Conservation (phyloP, 2,797 vertebrate genomes). For the Cyclopterus lumpus region DNA sequence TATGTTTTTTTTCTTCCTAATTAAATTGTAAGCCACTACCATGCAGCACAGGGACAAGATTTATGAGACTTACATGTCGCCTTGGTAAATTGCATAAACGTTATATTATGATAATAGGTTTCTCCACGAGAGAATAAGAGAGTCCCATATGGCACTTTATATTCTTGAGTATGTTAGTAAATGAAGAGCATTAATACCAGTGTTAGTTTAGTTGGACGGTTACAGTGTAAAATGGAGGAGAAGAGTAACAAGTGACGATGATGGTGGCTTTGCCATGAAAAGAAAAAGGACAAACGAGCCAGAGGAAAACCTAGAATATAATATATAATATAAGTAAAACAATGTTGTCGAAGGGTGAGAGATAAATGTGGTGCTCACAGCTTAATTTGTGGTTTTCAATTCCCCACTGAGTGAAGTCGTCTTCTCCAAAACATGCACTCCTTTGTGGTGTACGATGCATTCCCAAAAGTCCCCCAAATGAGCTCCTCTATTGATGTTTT, state of each 20-base stretch:
- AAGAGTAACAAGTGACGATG: conserved; percentile 29
- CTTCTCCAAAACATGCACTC: conserved; percentile 45
- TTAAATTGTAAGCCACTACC: conserved; percentile 66
- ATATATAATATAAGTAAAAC: conserved; percentile 4
- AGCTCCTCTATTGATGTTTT: conserved; percentile 3
- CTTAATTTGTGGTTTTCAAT: conserved; percentile 46
- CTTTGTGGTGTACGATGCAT: background rate
- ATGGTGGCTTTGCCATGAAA: conserved; percentile 16
- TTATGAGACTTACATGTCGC: conserved; percentile 54
- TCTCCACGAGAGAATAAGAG: conserved; percentile 68
- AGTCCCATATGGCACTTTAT: conserved; percentile 82
- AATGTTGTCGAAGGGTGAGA: conserved; percentile 2
- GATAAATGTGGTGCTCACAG: conserved; percentile 8
- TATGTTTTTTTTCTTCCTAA: conserved; percentile 44
- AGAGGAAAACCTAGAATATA: conserved; percentile 17
- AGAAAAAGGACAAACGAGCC: background rate
- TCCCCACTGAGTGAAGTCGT: conserved; percentile 13
- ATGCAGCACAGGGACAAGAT: conserved; percentile 76
- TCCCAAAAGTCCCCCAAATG: background rate
- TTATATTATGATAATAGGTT: conserved; percentile 66
- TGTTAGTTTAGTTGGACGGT: conserved; percentile 61
- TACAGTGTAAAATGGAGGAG: conserved; percentile 48
- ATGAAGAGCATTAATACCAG: conserved; percentile 66
- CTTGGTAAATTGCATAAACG: conserved; percentile 77
- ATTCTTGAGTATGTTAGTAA: conserved; percentile 68